Evolutionary conservation across 2,113 vertebrate species (phyloP), one percentile per base, ranked within the genome.

Genomic region (Artemisiospiza belli): DNA sequence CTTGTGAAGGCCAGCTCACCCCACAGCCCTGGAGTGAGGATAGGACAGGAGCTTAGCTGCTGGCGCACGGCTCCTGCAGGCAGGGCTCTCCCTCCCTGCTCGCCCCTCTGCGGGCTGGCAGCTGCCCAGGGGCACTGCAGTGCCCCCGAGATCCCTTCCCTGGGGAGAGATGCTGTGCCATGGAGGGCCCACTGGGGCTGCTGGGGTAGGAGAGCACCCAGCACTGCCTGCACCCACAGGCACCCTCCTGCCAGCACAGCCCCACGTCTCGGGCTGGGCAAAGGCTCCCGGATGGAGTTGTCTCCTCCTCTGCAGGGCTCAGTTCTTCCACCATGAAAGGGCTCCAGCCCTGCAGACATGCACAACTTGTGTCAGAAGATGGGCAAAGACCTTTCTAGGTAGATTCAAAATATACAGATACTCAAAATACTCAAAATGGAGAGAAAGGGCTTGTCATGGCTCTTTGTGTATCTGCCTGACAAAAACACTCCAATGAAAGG

Each of bases 261-360:
- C 11, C 16, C 20, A 15, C 0, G 0, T 12, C 68, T 27, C 2
- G 1, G 69, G 44, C 58, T 78, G 47, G 57, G 33, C 35, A 84
- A 55, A 67, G 28, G 28, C 27, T 85, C 37, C 51, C 23, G 6
- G 18, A n/a, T 52, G 30, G 35, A 73, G 28, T 15, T 28, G 63
- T 37, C 43, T 11, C 19, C 12, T 87, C 31, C 12, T 52, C 16
- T 11, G 5, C 75, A 79, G 49, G 59, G 54, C 76, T 79, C 35
- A 7, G 41, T 49, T 21, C 17, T 44, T 3, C 4, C 39, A 33
- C 23, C 30, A 28, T 0, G 0, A 15, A 52, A 15, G 35, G 35
- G 15, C 41, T 94, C 27, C 2, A 4, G 33, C 35, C 25, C 28
- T 74, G 19, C 28, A 76, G 52, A 79, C 24, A 25, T 1, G 1